Evolutionary conservation across 1,140 invertebrate genomes (phyloP), one percentile per base, ranked within the genome.

Genomic region (Whitmania pigra): DNA sequence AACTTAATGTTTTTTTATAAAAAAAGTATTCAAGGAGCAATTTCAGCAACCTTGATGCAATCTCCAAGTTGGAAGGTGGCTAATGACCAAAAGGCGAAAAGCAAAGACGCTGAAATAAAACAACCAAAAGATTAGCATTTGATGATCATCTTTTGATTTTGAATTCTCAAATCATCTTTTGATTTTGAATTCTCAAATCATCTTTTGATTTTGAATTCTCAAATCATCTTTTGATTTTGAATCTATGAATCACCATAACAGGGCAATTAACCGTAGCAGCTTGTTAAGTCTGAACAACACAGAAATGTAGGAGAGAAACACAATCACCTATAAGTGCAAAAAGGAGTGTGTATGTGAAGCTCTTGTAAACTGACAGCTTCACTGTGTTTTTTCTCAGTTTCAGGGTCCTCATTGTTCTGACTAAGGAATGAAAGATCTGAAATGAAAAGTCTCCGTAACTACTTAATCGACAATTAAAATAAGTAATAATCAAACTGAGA

Each of bases 301-400:
- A 36, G 31, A 36, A 36, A 6, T 36, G 31, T 36, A 36, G 2
- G 6, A 36, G 6, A 25, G 9, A 25, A 25, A 18, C 29, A 18
- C 66, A 75, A 79, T 79, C 77, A 85, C 84, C 83, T 75, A 93
- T 81, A 54, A 94, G 90, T 71, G 91, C 88, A 82, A 94, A 92
- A 77, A 91, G 89, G 72, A 96, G 85, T 18, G 91, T 92, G 83
- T 94, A 94, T 49, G 92, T 94, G 81, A 96, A 96, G 83, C 95
- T 90, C 75, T 88, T 86, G 82, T 95, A 96, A 54, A 96, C 81
- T 20, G 88, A 86, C n/a, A 95, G 82, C 83, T 96, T 96, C 71
- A 94, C 89, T 78, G 90, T 77, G 77, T 85, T 84, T 60, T 83
- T 86, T 76, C 93, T 82, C 71, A 96, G 83, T 76, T 91, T 84